Evolutionary conservation across 2,888 invertebrate genomes (phyloP).

Genomic region (Gymnoscelis rufifasciata): DNA sequence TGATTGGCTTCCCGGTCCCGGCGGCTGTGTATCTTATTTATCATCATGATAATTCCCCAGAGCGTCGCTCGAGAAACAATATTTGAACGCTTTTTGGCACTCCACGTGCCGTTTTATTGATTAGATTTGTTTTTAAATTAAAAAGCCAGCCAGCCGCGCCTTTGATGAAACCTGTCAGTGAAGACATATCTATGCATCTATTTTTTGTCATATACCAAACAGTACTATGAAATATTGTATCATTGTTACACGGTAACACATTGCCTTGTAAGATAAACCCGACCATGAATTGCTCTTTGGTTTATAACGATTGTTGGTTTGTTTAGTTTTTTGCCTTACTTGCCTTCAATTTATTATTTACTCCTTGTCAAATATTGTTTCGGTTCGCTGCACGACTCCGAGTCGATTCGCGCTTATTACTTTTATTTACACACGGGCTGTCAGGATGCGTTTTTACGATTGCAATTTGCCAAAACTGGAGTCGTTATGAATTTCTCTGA

Average conservation of each 20-base stretch:
- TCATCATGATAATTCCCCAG: conserved; percentile 72
- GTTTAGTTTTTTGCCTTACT: conserved; percentile 53
- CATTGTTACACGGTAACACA: conserved; percentile 66
- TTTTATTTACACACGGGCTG: conserved; percentile 54
- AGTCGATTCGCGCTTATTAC: conserved; percentile 47
- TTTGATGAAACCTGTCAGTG: conserved; percentile 61
- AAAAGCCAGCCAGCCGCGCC: conserved; percentile 57
- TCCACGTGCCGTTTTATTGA: conserved; percentile 63
- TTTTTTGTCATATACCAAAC: conserved; percentile 49
- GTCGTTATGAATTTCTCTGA: conserved; percentile 46
- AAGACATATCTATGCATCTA: conserved; percentile 50
- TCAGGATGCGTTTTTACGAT: conserved; percentile 51
- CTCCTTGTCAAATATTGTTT: conserved; percentile 66
- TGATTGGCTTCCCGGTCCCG: conserved; percentile 75
- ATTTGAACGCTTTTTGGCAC: conserved; percentile 59
- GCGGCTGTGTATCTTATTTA: conserved; percentile 71
- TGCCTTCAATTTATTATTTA: conserved; percentile 65
- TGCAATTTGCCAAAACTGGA: conserved; percentile 48
- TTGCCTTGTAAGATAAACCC: conserved; percentile 57
- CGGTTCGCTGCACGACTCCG: conserved; percentile 46
- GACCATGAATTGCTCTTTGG: conserved; percentile 59
- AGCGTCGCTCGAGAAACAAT: conserved; percentile 61
- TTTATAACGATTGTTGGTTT: conserved; percentile 51
- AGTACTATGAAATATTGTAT: conserved; percentile 57
- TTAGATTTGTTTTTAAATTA: conserved; percentile 65